These are phyloP conservation scores for Synergus itoensis DNA, from an alignment of 2,888 invertebrate genomes.

Conservation along the genomic window DNA sequence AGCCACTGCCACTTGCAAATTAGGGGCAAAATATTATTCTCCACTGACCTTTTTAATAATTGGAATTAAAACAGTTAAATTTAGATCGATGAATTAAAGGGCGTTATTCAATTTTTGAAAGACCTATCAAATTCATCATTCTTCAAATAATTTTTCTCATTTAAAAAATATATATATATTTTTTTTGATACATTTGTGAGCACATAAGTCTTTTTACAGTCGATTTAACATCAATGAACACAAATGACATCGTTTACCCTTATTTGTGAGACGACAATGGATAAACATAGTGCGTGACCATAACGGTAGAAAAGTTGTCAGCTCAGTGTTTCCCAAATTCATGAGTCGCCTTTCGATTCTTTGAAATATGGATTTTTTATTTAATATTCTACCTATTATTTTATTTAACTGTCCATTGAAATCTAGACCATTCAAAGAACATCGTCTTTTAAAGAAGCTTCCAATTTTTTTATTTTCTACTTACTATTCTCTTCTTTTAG, in stretches of 20 bases:
- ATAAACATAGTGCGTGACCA: slow-evolving; percentile 25
- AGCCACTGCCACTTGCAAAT: slow-evolving; percentile 18
- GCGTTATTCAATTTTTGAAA: too few species aligned
- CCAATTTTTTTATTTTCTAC: neutral
- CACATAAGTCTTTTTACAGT: slow-evolving; percentile 14
- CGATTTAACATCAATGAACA: slow-evolving; percentile 11
- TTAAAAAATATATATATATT: too few species aligned
- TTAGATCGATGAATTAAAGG: too few species aligned
- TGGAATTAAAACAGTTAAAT: too few species aligned
- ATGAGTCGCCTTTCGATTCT: neutral
- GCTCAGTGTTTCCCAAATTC: neutral
- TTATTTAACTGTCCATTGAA: neutral
- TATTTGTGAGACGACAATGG: slow-evolving; percentile 20
- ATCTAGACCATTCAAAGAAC: neutral
- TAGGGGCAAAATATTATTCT: neutral
- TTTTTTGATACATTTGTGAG: neutral
- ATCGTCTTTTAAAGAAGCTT: neutral
- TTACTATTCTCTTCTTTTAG: neutral
- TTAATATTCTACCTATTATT: neutral
- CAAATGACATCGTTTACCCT: slow-evolving; percentile 24
- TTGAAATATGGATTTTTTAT: neutral
- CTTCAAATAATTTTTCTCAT: neutral
- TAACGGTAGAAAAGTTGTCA: slow-evolving; percentile 3
- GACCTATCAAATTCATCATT: too few species aligned
- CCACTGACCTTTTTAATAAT: neutral